Evolutionary conservation across 37 sponge, comb jelly and placozoan genomes (phyloP), one percentile per base, ranked within the genome.

Genomic region (Cladorhizidae sp.): DNA sequence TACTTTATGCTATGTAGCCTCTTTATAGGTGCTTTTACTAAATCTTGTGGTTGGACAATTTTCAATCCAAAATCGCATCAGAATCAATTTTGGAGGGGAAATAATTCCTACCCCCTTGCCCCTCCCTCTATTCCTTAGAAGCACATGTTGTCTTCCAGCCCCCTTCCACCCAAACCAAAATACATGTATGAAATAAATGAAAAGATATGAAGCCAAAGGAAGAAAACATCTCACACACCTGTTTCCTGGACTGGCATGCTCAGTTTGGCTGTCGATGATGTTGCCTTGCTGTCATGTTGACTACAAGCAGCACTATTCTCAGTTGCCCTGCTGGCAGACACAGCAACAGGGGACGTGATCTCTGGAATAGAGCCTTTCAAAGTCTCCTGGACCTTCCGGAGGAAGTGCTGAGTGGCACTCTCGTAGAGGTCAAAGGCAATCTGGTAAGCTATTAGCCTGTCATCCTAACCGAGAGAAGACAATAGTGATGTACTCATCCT

Each of bases 401-500:
- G 75, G 70, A 93, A 95, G 54, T 91, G 87, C 80, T 98, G 99
- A 26, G 94, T 87, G 26, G 99, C 92, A 74, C 90, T 83, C 68
- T 98, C 96, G 78, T 96, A 95, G 76, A 98, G 68, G 64, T 98
- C 99, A 89, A 98, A 98, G 22, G 90, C 95, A n/a, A 98, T 90
- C 85, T 98, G 99, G 75, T 88, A 98, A 18, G 93, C 99, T 52
- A 87, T 69, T 43, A 98, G 80, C 11, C 42, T 50, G 29, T 96
- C 93, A 32, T 85, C 79, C 95, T 98, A 70, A 0, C 67, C 5
- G 12, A 49, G 29, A 73, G 42, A n/a, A 73, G 26, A 50, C 73
- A 73, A 29, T 23, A 39, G 50, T 51, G 2, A 23, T 18, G 17
- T 54, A 20, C 55, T 17, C 12, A 54, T 54, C 55, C 12, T 54